Percentiles rank a stretch among this genome's conserved stretches.
Conservation (phyloP, 2,113 vertebrate genomes). For the Saccopteryx leptura region DNA sequence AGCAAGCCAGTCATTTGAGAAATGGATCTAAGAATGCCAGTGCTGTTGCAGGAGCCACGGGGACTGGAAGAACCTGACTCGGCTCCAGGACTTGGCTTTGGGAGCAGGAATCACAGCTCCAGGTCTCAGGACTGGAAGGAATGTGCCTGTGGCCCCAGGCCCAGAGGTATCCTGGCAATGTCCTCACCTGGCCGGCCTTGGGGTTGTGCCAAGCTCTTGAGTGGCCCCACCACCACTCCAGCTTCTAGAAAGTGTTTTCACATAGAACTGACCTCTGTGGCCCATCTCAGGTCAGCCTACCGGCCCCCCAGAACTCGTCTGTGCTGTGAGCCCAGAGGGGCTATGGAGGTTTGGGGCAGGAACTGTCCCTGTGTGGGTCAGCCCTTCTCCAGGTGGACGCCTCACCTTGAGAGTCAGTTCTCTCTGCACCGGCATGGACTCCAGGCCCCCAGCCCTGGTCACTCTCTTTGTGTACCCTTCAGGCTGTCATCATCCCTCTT, state of each 20-base stretch:
- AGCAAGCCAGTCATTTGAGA: neutral
- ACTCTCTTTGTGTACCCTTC: neutral
- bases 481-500: slow-evolving; percentile 58
- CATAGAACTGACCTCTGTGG: neutral
- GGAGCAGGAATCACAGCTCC: neutral
- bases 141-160: neutral
- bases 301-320: accelerated
- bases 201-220: neutral
- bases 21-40: neutral
- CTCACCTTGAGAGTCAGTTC: neutral
- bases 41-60: neutral
- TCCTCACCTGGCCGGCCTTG: neutral
- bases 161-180: neutral
- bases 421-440: neutral
- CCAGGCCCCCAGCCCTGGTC: neutral
- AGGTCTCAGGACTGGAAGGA: neutral
- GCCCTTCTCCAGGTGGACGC: neutral
- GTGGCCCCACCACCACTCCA: neutral
- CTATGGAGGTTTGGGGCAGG: neutral
- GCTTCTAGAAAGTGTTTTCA: neutral
- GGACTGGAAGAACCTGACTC: neutral
- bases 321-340: neutral
- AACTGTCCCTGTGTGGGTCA: too few relatives aligned
- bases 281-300: neutral
- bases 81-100: neutral